Base-by-base conservation (phyloP, 2,113 vertebrate genomes). In the Acrocephalus kingi region DNA sequence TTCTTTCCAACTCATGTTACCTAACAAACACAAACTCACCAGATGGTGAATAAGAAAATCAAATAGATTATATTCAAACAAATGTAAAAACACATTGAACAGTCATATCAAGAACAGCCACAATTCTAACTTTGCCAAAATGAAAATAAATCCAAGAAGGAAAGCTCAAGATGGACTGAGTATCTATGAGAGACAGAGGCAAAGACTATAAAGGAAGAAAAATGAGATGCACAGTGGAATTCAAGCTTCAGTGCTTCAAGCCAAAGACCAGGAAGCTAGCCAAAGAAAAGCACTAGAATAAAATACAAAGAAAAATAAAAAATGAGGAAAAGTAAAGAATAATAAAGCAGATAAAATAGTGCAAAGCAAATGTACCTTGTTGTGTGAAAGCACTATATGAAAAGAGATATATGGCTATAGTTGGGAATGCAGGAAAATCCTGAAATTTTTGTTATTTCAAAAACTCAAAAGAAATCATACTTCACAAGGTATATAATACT, bases 11-110 rank as follows among this genome's bases (percentile, higher is more conserved):
- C 9, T 89, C 45, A 10, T 95, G 94, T 93, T 96, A 90, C 88
- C 83, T 90, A 96, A 95, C 88, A 96, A 97, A 94, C 18, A 90
- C 43, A 90, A 87, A 71, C 23, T 77, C 83, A 66, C 46, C 94
- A 96, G 90, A 93, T 93, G 94, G 94, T 56, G 72, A 95, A 83
- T 72, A 54, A 94, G 62, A 93, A 95, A 94, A 93, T 93, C 79
- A 90, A 67, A 94, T 59, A 63, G 51, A 71, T 80, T 89, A 55
- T 63, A 81, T 51, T 95, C 59, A 93, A 94, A 96, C 35, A 93
- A 94, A 92, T 77, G 46, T 69, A 86, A 93, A 94, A 93, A 45
- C 73, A 91, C 78, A 76, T 13, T 73, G 71, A 94, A 73, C 67
- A 90, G 92, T 58, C 67, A 23, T 69, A 86, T 88, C 51, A 92